Evolutionary conservation across 2,113 vertebrate species (phyloP), one percentile per base, ranked within the genome.

Genomic region (Rostratula benghalensis): DNA sequence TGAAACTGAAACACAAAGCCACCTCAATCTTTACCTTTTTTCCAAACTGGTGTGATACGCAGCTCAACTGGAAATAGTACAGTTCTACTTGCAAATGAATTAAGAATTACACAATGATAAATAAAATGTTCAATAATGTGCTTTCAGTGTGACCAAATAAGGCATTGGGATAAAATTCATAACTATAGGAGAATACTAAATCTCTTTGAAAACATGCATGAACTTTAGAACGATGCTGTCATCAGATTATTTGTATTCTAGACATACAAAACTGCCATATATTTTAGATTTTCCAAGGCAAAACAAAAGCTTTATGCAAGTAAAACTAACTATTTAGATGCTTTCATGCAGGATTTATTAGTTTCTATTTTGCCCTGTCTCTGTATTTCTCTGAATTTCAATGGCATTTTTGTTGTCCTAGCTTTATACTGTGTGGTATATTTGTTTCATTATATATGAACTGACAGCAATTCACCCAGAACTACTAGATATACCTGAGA

Each of bases 301-400:
- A 96, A 89, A 83, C 56, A 92, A 33, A 82, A 87, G 13, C 80
- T 65, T 82, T 87, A 80, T 53, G 87, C 28, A 93, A 96, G 87
- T 82, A 87, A 92, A 96, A 93, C 87, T 83, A 91, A 92, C 75
- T 95, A 89, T 93, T 94, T 90, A 93, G 85, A 90, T 90, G 71
- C 60, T 87, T 96, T 95, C 69, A 63, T 48, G 39, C 54, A 80
- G 71, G 68, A 93, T 96, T 96, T 96, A 94, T 89, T 78, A 83
- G 45, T 41, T 95, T 41, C 15, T 83, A 82, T 87, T 94, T 85
- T 57, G 27, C 54, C 35, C 48, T 81, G 50, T 50, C 63, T 82
- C 89, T 54, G 4, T 91, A 90, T 77, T 88, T 94, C 79, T 94
- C 54, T 91, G 53, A 67, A 70, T 93, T 92, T 88, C 79, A 88